Evolutionary conservation across 2,888 invertebrate genomes (phyloP).

Genomic region (Dynastes hyllus): DNA sequence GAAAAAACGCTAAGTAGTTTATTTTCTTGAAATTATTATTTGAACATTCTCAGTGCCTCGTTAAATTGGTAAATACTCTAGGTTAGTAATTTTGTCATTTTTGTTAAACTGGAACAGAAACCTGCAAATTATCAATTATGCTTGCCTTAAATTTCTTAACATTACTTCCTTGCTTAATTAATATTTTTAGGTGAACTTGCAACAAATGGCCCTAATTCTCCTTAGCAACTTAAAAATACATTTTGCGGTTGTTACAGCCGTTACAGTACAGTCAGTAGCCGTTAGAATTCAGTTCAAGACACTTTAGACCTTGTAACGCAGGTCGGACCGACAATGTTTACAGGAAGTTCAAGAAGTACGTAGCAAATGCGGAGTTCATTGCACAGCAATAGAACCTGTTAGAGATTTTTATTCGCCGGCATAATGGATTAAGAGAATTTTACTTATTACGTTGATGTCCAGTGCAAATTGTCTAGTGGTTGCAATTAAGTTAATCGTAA

Average conservation of each 20-base stretch:
- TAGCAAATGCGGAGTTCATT: slow-evolving; percentile 35
- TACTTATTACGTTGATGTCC: background rate
- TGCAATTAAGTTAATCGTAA: slow-evolving; percentile 1
- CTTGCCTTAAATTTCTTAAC: too few species aligned
- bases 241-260: slow-evolving; percentile 15
- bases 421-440: slow-evolving; percentile 15
- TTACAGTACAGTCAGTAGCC: slow-evolving; percentile 15
- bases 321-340: slow-evolving; percentile 28
- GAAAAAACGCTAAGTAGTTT: too few species aligned
- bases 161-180: too few species aligned
- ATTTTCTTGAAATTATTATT: too few species aligned
- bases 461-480: slow-evolving; percentile 4
- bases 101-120: too few species aligned
- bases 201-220: background rate
- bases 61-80: too few species aligned
- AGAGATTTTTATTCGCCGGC: slow-evolving; percentile 10
- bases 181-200: too few species aligned
- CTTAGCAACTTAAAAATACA: slow-evolving; percentile 13
- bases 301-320: slow-evolving; percentile 13
- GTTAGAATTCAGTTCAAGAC: background rate
- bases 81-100: too few species aligned
- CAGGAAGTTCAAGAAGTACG: slow-evolving; percentile 37
- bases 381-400: slow-evolving; percentile 42
- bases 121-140: too few species aligned
- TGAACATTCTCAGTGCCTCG: too few species aligned